Evolutionary conservation across 2,797 vertebrate genomes (phyloP), one percentile per base, ranked within the genome.

Genomic region (Mormyrus hasselquistii): DNA sequence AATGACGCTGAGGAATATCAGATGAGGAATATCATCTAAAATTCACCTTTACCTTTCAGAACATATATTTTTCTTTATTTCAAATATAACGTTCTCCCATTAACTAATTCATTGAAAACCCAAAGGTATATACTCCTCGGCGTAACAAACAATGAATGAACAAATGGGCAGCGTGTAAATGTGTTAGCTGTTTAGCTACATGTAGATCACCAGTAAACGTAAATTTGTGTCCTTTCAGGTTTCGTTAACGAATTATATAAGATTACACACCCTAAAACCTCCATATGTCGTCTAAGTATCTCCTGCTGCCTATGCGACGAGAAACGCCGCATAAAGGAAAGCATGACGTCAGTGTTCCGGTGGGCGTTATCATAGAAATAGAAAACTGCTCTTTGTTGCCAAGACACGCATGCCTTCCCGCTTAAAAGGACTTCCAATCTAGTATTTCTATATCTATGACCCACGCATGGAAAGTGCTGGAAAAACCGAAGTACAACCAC

Each of bases 401-500:
- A 52, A 14, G 41, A 4, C 82, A 50, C 12, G 4, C 22, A 22
- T 4, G 41, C 76, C 41, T 82, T 76, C 69, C 14, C 4, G 34
- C 19, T 82, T 22, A 34, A 85, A 4, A 12, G 9, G 16, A 34
- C 50, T 14, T 59, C 41, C 38, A 55, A 19, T 87, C 86, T 87
- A 62, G 86, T 62, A 59, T 22, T 38, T 44, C 52, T 87, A 87
- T 57, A 87, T 87, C 86, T 87, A 59, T 59, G 34, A 87, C 34
- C 19, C 5, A 38, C 86, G 19, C 92, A 92, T 94, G 93, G 96
- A 97, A 97, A 94, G 94, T 95, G 94, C 96, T 96, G 94, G 96
- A 97, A 96, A 93, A 96, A 76, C 93, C 96, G 91, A 91, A 96
- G 91, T 89, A 92, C 96, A 90, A 38, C 93, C 90, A 29, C 25